phyloP scores from a whole-genome alignment of 37 sponge, comb jelly and placozoan species.

The Lycopodina hypogea region DNA sequence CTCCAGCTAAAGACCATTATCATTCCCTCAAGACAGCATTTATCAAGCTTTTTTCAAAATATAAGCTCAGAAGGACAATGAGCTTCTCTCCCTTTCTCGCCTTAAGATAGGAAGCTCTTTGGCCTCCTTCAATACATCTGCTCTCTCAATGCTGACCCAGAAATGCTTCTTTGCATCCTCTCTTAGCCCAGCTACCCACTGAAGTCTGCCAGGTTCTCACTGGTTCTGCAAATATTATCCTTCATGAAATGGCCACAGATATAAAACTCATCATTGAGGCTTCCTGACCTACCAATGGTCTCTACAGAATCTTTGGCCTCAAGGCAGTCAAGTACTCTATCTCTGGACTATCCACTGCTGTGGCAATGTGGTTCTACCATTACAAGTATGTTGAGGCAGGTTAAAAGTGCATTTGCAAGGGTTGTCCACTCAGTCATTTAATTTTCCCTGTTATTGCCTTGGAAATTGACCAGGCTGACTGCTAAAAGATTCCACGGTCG shows the following conservation, averaged over 20 bases:
- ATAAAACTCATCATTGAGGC: neutral
- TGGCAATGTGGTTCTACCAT: neutral
- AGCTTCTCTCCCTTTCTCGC: too few relatives aligned
- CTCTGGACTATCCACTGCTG: neutral
- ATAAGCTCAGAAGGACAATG: neutral
- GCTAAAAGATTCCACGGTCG: too few relatives aligned
- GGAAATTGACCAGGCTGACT: too few relatives aligned
- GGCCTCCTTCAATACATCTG: neutral
- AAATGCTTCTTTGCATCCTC: neutral
- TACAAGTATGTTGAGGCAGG: neutral
- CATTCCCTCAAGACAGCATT: neutral
- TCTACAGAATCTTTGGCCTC: neutral
- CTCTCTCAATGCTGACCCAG: neutral
- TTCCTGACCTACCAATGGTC: neutral
- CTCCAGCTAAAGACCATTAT: neutral
- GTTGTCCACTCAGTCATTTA: too few relatives aligned
- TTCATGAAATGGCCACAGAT: neutral
- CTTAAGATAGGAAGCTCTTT: neutral
- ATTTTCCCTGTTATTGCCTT: too few relatives aligned
- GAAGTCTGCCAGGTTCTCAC: neutral
- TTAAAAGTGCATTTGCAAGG: neutral
- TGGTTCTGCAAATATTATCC: neutral
- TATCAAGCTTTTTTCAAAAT: neutral
- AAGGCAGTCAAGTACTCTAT: neutral
- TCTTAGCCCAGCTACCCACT: neutral